Conservation (phyloP, 2,113 vertebrate species). For the Aphyosemion australe region DNA sequence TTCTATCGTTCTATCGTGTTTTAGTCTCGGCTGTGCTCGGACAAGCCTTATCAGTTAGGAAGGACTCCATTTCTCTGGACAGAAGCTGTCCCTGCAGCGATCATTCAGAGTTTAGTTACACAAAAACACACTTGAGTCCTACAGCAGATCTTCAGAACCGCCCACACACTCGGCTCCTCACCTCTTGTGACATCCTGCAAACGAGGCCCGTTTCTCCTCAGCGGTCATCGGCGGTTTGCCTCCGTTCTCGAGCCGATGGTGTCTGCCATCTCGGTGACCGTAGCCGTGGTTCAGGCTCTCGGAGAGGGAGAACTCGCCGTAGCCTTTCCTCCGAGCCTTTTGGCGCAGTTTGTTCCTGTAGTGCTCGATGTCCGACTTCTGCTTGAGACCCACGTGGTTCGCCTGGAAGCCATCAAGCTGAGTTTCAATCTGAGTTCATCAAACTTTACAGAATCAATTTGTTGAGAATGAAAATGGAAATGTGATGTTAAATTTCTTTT, state of each 20-base stretch:
- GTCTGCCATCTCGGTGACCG: constrained; percentile 63
- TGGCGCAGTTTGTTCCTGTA: constrained; percentile 97
- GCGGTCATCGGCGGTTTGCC: constrained; percentile 86
- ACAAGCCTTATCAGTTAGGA: too few species aligned
- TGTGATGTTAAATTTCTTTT: not conserved
- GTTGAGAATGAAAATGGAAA: not conserved
- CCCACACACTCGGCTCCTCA: constrained; percentile 3
- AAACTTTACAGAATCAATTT: not conserved
- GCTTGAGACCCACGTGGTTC: constrained; percentile 89
- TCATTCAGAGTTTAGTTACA: too few species aligned
- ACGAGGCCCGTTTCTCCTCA: constrained; percentile 86
- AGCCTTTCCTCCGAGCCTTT: constrained; percentile 94
- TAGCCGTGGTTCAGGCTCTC: constrained; percentile 78
- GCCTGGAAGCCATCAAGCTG: constrained; percentile 73
- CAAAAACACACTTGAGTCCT: too few species aligned
- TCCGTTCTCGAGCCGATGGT: constrained; percentile 52
- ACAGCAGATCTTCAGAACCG: not conserved
- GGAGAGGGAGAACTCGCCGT: constrained; percentile 88
- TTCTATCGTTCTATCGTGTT: too few species aligned
- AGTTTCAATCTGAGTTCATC: not conserved
- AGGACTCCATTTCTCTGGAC: too few species aligned
- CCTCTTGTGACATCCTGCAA: constrained; percentile 76
- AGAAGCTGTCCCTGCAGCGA: too few species aligned
- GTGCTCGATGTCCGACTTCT: constrained; percentile 98
- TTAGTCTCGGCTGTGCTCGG: too few species aligned